Evolutionary conservation across 2,888 invertebrate species (phyloP).

Genomic region (Isotomurus palustris): DNA sequence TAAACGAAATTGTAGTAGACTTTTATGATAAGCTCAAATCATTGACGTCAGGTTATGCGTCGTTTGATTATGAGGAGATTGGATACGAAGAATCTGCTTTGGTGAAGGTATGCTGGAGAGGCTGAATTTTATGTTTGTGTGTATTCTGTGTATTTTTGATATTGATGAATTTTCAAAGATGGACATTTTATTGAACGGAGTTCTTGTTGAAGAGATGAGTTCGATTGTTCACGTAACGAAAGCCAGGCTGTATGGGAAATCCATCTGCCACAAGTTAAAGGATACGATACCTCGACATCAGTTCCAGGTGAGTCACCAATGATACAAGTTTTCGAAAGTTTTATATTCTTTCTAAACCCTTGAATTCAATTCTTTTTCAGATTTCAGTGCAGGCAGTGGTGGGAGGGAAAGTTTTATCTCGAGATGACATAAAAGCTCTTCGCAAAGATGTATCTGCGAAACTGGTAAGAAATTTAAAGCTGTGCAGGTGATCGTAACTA

Average conservation of each 20-base stretch:
- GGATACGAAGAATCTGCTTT: slow-evolving; percentile 73
- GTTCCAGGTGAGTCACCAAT: slow-evolving; percentile 54
- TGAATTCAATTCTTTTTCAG: slow-evolving; percentile 48
- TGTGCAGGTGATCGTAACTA: no score
- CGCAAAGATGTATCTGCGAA: slow-evolving; percentile 92
- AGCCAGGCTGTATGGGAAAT: slow-evolving; percentile 61
- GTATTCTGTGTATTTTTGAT: slow-evolving; percentile 40
- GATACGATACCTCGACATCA: slow-evolving; percentile 85
- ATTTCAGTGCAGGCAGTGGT: slow-evolving; percentile 82
- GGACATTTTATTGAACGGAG: slow-evolving; percentile 72
- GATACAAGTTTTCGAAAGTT: slow-evolving; percentile 4
- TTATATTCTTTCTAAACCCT: background rate
- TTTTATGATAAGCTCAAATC: slow-evolving; percentile 91
- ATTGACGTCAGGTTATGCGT: slow-evolving; percentile 88
- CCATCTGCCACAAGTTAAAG: slow-evolving; percentile 68
- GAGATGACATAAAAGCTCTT: slow-evolving; percentile 79
- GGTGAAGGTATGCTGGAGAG: slow-evolving; percentile 60
- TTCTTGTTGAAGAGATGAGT: slow-evolving; percentile 74
- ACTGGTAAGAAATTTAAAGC: slow-evolving; percentile 77
- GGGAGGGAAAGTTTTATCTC: slow-evolving; percentile 70
- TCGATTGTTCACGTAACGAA: slow-evolving; percentile 71
- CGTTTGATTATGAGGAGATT: slow-evolving; percentile 86
- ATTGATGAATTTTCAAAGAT: slow-evolving; percentile 56
- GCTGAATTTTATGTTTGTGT: slow-evolving; percentile 9
- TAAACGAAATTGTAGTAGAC: slow-evolving; percentile 90